Conservation (phyloP, 2,797 vertebrate genomes). For the Squalus acanthias region DNA sequence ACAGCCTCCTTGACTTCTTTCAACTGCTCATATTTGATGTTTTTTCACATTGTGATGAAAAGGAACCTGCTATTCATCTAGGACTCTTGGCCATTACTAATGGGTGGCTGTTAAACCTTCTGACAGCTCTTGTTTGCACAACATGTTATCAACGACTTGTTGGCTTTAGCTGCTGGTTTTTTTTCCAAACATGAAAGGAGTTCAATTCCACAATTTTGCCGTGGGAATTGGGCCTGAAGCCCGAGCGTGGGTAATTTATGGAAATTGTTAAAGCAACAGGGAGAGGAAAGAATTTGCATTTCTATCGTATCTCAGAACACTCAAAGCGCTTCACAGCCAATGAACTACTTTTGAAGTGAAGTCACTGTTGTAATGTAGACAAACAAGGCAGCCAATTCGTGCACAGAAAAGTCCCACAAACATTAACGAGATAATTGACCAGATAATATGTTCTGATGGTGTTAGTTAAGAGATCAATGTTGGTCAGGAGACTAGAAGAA, state of each 20-base stretch:
- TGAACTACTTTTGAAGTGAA: not conserved
- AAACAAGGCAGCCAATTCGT: not conserved
- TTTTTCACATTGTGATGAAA: not conserved
- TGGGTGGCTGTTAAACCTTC: not conserved
- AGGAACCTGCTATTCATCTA: not conserved
- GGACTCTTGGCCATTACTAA: not conserved
- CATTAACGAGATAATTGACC: not conserved
- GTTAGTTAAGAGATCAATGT: not conserved
- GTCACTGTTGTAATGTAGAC: not conserved
- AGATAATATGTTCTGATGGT: not conserved
- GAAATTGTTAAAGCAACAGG: not conserved
- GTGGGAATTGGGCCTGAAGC: not conserved
- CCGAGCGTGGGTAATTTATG: not conserved
- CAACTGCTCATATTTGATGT: not conserved
- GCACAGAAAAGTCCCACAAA: not conserved
- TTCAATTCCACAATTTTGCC: not conserved
- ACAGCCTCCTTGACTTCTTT: not conserved
- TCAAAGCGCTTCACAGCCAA: not conserved
- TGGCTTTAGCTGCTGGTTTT: not conserved
- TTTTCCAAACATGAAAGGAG: not conserved
- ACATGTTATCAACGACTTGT: not conserved
- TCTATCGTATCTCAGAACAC: not conserved
- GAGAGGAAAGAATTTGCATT: not conserved
- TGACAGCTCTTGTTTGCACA: not conserved
- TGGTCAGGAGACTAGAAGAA: not conserved